These are phyloP conservation scores for Catocala nupta DNA, from an alignment of 2,888 invertebrate species.

Conservation along the genomic window DNA sequence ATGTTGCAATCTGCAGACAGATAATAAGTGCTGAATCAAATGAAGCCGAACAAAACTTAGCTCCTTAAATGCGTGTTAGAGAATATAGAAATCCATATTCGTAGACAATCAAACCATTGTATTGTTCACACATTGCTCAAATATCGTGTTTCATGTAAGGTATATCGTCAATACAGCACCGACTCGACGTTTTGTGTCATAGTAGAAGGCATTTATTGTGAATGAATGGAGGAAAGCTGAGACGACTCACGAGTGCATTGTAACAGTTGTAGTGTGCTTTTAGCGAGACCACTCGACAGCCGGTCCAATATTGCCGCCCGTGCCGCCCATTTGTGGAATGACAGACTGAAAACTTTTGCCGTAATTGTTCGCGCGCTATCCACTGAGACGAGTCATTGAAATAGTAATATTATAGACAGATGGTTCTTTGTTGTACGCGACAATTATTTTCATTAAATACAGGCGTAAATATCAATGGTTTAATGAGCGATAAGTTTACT, in stretches of 20 bases:
- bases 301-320: conserved; percentile 40
- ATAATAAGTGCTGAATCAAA: no score
- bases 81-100: no score
- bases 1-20: no score
- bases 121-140: neutral
- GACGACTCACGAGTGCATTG: conserved; percentile 54
- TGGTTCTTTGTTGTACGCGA: no score
- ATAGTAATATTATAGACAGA: no score
- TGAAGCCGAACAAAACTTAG: no score
- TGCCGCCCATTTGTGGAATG: conserved; percentile 57
- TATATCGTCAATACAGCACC: neutral
- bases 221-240: conserved; percentile 50
- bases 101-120: no score
- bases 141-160: neutral
- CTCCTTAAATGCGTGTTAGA: no score
- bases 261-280: conserved; percentile 55
- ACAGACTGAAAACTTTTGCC: conserved; percentile 44
- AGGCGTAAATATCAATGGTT: no score
- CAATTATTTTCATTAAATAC: no score
- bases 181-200: conserved; percentile 28
- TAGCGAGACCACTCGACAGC: conserved; percentile 49
- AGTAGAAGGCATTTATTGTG: conserved; percentile 42
- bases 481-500: no score
- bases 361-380: conserved; percentile 48
- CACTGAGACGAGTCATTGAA: conserved; percentile 17